Base-by-base conservation (phyloP, 2,797 vertebrate genomes). In the Chelonia mydas region DNA sequence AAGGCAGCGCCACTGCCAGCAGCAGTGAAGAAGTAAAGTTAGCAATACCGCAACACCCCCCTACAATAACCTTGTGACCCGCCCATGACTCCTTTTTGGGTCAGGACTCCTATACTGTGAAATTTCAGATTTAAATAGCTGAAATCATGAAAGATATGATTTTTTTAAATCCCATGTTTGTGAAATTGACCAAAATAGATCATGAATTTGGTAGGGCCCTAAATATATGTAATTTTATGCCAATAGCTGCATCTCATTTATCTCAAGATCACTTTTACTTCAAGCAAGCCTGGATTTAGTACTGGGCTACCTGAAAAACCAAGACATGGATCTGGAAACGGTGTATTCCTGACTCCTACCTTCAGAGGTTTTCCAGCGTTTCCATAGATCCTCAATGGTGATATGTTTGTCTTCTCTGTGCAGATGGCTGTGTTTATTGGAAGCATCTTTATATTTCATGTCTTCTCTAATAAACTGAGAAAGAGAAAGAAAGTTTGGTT, bases 391-490 rank as follows among this genome's bases (percentile, higher is more conserved):
- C 97, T 99, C 99, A 97, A 99, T 98, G 0, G 99, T 99, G 97
- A 99, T 99, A 96, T 99, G 99, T 95, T 99, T 99, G 97, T 99
- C 99, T 98, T 99, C 99, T 79, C 99, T 98, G 97, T 99, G 99
- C 90, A 99, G 98, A 97, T 99, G 99, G 97, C 98, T 99, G 95
- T 99, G 99, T 91, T 99, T 99, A 98, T 99, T 99, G 86, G 99
- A 98, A 37, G 98, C 98, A 97, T 99, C 98, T 95, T 98, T 99
- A 80, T 99, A 99, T 96, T 99, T 99, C 99, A 99, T 99, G 98
- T 99, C 99, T 98, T 99, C 99, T 96, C 99, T 99, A 59, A 99
- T 99, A 96, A 99, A 99, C 99, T 99, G 95, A 25, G 92, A 23
- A 92, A 97, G 86, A 96, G 16, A 84, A 84, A 84, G 90, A 97